Conservation (phyloP, 2,888 invertebrate species). For the Branchellion lobata region DNA sequence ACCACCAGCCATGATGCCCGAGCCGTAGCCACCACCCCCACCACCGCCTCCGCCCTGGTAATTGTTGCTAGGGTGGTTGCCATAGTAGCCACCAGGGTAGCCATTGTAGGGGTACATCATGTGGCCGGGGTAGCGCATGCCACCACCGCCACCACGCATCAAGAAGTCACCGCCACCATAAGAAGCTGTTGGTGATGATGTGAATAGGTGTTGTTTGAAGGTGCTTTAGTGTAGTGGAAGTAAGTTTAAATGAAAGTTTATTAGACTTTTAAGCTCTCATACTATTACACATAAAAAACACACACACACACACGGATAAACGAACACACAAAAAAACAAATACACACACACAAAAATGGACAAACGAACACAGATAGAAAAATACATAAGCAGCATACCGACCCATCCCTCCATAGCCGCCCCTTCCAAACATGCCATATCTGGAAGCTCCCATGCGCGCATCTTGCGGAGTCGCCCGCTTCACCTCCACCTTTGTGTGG, state of each 20-base stretch:
- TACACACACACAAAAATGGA: not conserved
- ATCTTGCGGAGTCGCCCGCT: conserved; percentile 38
- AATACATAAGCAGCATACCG: conserved; percentile 3
- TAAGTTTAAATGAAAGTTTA: no score
- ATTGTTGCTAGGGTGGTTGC: not conserved
- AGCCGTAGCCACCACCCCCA: not conserved
- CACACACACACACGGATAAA: not conserved
- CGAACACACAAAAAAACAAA: not conserved
- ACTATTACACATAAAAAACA: not conserved
- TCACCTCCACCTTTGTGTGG: conserved; percentile 29
- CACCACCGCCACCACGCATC: not conserved
- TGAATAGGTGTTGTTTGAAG: no score
- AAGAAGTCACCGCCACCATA: conserved; percentile 6
- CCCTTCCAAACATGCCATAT: conserved; percentile 26
- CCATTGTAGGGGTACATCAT: conserved; percentile 16
- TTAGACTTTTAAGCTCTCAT: not conserved
- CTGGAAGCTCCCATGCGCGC: conserved; percentile 10
- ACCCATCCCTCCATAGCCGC: conserved; percentile 11
- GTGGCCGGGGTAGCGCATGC: not conserved
- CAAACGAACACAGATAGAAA: not conserved
- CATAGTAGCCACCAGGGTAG: not conserved
- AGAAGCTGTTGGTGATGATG: not conserved
- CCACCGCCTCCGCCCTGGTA: not conserved
- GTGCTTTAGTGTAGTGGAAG: no score
- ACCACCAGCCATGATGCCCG: not conserved